These are phyloP conservation scores for Cetonia aurata DNA, from an alignment of 2,888 invertebrate genomes.

Conservation along the genomic window DNA sequence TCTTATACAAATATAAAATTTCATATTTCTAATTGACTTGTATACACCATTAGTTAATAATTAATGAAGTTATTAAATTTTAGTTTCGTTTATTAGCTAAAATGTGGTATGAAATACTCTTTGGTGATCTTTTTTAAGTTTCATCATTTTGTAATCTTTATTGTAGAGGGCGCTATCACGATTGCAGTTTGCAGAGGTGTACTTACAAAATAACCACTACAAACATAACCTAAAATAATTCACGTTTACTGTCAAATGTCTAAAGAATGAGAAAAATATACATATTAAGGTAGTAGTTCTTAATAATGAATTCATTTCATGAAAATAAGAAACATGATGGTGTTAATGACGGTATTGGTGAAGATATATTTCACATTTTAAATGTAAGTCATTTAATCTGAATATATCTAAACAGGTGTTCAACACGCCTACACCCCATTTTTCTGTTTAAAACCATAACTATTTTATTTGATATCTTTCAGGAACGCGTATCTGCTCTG, in stretches of 20 bases:
- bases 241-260: slow-evolving; percentile 31
- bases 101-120: too few species aligned
- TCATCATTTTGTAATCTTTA: too few species aligned
- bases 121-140: too few species aligned
- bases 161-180: too few species aligned
- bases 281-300: slow-evolving; percentile 17
- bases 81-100: too few species aligned
- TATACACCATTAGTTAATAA: too few species aligned
- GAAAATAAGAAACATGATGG: slow-evolving; percentile 28
- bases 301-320: slow-evolving; percentile 42
- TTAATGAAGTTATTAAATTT: too few species aligned
- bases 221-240: slow-evolving; percentile 37
- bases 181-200: too few species aligned
- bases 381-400: slow-evolving; percentile 54
- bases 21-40: too few species aligned
- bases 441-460: slow-evolving; percentile 16
- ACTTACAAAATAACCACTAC: slow-evolving; percentile 1
- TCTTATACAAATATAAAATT: neutral
- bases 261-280: slow-evolving; percentile 40
- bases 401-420: slow-evolving; percentile 54
- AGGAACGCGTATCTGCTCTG: slow-evolving; percentile 77
- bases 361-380: slow-evolving; percentile 56
- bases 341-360: slow-evolving; percentile 51
- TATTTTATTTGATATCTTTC: slow-evolving; percentile 57
- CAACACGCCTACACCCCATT: slow-evolving; percentile 47